Percentiles rank a stretch among this genome's conserved stretches.
These are phyloP conservation scores for Gymnoscelis rufifasciata DNA, from an alignment of 2,888 invertebrate species.

Conservation along the genomic window DNA sequence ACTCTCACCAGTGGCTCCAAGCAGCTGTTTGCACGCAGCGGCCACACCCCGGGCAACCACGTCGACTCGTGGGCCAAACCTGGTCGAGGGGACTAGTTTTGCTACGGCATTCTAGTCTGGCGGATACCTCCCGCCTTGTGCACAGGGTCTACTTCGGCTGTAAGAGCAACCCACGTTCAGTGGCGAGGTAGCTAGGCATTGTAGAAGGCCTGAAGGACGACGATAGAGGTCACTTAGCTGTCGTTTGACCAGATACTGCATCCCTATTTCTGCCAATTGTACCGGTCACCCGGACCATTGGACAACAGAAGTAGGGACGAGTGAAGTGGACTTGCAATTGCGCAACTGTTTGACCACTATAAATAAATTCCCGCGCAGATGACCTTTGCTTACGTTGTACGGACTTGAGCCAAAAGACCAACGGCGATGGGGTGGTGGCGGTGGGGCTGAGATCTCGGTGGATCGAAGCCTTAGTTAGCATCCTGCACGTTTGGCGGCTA, in stretches of 20 bases:
- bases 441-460: too few species aligned
- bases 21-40: background rate
- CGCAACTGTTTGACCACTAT: background rate
- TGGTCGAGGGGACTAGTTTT: conserved; percentile 23
- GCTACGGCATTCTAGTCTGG: background rate
- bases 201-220: background rate
- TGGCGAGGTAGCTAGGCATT: background rate
- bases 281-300: background rate
- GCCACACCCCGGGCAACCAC: background rate
- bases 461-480: background rate
- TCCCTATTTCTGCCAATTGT: too few species aligned
- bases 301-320: background rate
- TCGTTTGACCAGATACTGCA: background rate
- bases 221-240: background rate
- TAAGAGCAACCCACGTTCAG: background rate
- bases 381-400: background rate
- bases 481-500: too few species aligned
- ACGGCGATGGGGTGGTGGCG: too few species aligned
- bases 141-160: background rate
- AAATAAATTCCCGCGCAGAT: background rate
- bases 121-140: background rate
- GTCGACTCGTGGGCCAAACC: background rate
- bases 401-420: too few species aligned
- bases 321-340: background rate
- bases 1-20: background rate